phyloP scores from a whole-genome alignment of 2,113 vertebrate genomes.

The Rhynchopsitta pachyrhyncha region DNA sequence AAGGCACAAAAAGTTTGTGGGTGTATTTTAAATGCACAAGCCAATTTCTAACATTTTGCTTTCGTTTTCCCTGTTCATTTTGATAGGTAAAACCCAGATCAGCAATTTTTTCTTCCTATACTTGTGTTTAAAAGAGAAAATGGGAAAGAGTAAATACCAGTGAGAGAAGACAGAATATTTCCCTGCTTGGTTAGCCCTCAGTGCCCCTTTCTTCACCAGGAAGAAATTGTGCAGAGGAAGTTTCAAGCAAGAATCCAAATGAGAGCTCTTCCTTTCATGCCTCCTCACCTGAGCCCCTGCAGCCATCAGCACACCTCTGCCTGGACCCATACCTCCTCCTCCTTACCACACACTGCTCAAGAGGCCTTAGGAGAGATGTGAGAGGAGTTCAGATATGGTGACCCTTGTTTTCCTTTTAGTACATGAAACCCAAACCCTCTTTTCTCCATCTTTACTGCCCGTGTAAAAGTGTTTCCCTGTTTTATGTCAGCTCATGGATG shows the following conservation, averaged over 20 bases:
- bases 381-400: neutral
- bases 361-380: neutral
- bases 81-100: neutral
- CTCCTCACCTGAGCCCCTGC: rapidly evolving
- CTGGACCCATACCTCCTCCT: neutral
- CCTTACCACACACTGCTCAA: neutral
- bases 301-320: neutral
- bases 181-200: neutral
- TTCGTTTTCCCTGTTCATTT: neutral
- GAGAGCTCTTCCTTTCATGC: neutral
- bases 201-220: neutral
- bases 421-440: neutral
- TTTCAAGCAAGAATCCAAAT: neutral
- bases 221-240: neutral
- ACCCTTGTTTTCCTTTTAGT: neutral
- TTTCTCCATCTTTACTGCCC: neutral
- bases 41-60: neutral
- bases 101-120: neutral
- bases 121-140: neutral
- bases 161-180: neutral
- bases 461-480: neutral
- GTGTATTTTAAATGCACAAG: neutral
- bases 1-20: neutral
- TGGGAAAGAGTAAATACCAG: neutral
- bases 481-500: constrained; percentile 25